Conservation (phyloP, 2,113 vertebrate genomes). For the Bucco capensis region DNA sequence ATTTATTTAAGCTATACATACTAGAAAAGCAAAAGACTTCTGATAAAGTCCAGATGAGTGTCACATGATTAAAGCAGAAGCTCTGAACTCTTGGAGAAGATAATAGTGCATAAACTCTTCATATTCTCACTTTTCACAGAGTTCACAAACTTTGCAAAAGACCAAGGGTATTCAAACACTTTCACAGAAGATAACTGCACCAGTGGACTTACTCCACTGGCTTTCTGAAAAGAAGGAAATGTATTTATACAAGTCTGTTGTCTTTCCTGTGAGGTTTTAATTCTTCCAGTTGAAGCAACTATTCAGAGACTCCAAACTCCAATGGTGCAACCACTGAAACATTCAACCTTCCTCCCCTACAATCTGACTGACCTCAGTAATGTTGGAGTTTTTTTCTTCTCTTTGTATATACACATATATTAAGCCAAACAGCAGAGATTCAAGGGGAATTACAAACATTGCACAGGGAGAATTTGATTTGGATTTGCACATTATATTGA, state of each 20-base stretch:
- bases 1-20: neutral
- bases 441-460: neutral
- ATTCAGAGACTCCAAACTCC: neutral
- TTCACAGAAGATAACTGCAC: neutral
- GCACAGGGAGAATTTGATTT: neutral
- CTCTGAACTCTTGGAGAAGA: neutral
- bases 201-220: neutral
- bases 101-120: neutral
- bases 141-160: neutral
- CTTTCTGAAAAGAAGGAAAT: neutral
- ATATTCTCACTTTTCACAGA: neutral
- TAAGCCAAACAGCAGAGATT: neutral
- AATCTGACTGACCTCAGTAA: neutral
- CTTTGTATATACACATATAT: neutral
- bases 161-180: neutral
- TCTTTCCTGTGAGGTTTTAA: neutral
- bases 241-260: neutral
- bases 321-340: neutral
- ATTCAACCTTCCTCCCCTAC: neutral
- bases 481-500: neutral
- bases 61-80: neutral
- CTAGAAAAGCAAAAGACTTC: neutral
- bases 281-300: neutral
- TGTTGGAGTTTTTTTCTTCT: neutral
- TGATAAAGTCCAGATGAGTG: neutral